Percentiles rank a stretch among this genome's conserved stretches.
phyloP scores from a whole-genome alignment of 1,140 invertebrate species.

The Neotoxoptera formosana region DNA sequence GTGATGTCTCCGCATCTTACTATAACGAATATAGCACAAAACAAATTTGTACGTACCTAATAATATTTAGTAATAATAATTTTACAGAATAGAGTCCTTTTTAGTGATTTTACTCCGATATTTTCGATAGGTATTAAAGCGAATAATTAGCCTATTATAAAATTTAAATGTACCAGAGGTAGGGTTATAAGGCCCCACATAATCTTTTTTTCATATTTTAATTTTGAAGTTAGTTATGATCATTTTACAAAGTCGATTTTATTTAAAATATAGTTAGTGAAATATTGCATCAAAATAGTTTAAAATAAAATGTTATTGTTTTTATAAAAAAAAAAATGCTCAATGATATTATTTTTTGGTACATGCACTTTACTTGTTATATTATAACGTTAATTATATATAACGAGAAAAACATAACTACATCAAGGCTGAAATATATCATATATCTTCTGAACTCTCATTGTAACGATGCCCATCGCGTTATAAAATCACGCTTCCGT shows the following conservation, averaged over 20 bases:
- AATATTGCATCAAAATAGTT: not conserved
- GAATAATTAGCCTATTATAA: too few species aligned
- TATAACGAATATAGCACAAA: too few species aligned
- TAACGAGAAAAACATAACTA: not conserved
- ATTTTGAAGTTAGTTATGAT: too few species aligned
- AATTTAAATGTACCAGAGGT: not conserved
- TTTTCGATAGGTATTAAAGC: too few species aligned
- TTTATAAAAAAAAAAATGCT: too few species aligned
- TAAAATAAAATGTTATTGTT: not conserved
- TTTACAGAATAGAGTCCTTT: not conserved
- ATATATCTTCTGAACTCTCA: slow-evolving; percentile 2
- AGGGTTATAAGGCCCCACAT: not conserved
- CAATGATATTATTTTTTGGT: too few species aligned
- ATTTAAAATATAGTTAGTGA: not conserved
- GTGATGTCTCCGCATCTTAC: not conserved
- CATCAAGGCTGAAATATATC: not conserved
- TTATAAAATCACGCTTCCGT: not conserved
- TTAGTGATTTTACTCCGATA: not conserved
- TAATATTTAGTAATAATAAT: too few species aligned
- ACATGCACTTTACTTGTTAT: not conserved
- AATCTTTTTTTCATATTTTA: not conserved
- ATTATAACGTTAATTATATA: not conserved
- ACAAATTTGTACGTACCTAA: not conserved
- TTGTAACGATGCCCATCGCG: not conserved
- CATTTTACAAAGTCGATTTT: not conserved